Evolutionary conservation across 2,113 vertebrate species (phyloP).

Genomic region (Glaucomys volans): DNA sequence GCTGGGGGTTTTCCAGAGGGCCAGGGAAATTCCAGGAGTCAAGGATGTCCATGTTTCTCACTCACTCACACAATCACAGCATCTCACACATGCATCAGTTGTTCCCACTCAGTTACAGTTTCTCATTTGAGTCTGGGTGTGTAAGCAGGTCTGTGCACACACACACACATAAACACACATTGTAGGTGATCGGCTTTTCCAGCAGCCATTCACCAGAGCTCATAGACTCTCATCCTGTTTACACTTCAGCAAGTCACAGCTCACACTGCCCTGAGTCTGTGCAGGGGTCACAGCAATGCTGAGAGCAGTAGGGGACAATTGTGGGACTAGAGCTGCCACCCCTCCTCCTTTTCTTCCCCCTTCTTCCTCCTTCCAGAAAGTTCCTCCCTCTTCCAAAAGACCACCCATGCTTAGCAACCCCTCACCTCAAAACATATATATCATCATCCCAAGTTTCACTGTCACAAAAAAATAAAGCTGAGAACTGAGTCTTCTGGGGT

Average conservation of each 20-base stretch:
- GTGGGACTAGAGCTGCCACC: not conserved
- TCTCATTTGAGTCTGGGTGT: not conserved
- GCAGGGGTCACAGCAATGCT: not conserved
- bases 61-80: not conserved
- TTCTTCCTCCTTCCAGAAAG: not conserved
- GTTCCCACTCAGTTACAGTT: not conserved
- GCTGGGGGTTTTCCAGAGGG: constrained; percentile 69
- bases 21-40: constrained; percentile 69
- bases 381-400: constrained; percentile 12
- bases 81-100: not conserved
- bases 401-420: not conserved
- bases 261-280: not conserved
- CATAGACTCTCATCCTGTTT: constrained; percentile 36
- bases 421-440: not conserved
- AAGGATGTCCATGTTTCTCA: constrained; percentile 2
- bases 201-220: not conserved
- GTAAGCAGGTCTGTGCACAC: not conserved
- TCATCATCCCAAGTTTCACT: not conserved
- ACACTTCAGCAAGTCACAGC: not conserved
- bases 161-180: not conserved
- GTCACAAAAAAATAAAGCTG: not conserved
- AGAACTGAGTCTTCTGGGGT: not conserved
- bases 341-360: not conserved
- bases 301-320: not conserved
- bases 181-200: not conserved